Evolutionary conservation across 2,888 invertebrate genomes (phyloP).

Genomic region (Carterocephalus palaemon): DNA sequence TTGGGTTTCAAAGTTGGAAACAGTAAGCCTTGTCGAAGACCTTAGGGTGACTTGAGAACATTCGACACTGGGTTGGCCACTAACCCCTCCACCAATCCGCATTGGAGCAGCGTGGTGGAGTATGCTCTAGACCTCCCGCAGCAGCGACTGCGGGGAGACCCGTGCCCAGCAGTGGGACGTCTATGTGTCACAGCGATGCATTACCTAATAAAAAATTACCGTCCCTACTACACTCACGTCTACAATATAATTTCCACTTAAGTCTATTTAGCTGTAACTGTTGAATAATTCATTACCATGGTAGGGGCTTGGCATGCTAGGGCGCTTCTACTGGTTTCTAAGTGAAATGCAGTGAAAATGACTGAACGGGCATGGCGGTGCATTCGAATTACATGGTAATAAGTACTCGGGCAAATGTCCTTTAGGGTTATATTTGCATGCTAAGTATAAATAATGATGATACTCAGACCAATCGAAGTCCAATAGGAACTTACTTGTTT

Average conservation of each 20-base stretch:
- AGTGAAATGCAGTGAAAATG: slow-evolving; percentile 43
- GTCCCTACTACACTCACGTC: neutral
- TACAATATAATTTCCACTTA: neutral
- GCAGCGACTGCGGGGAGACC: too few relatives aligned
- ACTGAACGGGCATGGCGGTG: slow-evolving; percentile 27
- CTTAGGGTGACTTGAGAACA: too few relatives aligned
- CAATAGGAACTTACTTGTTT: too few relatives aligned
- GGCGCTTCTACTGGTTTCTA: slow-evolving; percentile 38
- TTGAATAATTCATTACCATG: slow-evolving; percentile 24
- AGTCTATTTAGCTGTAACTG: slow-evolving; percentile 28
- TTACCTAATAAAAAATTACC: neutral
- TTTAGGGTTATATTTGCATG: slow-evolving; percentile 5
- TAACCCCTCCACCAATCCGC: too few relatives aligned
- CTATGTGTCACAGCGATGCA: too few relatives aligned
- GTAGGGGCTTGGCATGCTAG: slow-evolving; percentile 27
- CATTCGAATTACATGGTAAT: slow-evolving; percentile 31
- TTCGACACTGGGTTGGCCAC: too few relatives aligned
- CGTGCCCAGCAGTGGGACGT: too few relatives aligned
- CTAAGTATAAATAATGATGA: slow-evolving; percentile 3
- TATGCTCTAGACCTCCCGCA: too few relatives aligned
- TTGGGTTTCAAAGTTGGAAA: too few relatives aligned
- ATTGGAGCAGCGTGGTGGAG: too few relatives aligned
- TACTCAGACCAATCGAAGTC: too few relatives aligned
- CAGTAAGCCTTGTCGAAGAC: too few relatives aligned
- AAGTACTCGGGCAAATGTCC: slow-evolving; percentile 17